Evolutionary conservation across 2,888 invertebrate genomes (phyloP).

Genomic region (Cataglyphis rosenhaueri): DNA sequence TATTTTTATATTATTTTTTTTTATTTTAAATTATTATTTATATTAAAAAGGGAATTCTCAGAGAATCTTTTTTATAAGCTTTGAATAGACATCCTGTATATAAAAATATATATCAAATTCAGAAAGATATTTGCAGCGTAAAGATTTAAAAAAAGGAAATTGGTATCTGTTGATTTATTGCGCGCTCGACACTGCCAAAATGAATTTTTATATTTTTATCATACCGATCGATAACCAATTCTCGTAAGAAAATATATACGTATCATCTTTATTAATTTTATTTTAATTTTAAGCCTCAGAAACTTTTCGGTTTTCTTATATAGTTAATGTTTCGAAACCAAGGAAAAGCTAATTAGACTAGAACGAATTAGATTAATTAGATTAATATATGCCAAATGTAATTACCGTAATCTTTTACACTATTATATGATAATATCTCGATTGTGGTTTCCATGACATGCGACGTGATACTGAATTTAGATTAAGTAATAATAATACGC

Average conservation of each 20-base stretch:
- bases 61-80: too few species aligned
- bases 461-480: neutral
- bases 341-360: neutral
- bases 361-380: neutral
- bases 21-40: too few species aligned
- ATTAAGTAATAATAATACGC: neutral
- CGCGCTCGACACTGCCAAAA: neutral
- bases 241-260: neutral
- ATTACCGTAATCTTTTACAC: neutral
- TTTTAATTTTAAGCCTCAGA: slow-evolving; percentile 2
- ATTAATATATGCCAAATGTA: slow-evolving; percentile 7
- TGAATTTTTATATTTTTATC: slow-evolving; percentile 24
- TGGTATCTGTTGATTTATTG: slow-evolving; percentile 3
- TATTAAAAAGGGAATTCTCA: too few species aligned
- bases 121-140: neutral
- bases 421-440: neutral
- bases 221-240: slow-evolving; percentile 31
- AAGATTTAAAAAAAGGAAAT: neutral
- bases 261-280: slow-evolving; percentile 13
- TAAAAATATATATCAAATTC: neutral
- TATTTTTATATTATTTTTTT: too few species aligned
- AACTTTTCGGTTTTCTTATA: neutral
- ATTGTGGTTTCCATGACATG: neutral
- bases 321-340: neutral
- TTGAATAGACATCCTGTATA: too few species aligned